phyloP scores from a whole-genome alignment of 2,888 invertebrate genomes.

The Catocala fraxini region DNA sequence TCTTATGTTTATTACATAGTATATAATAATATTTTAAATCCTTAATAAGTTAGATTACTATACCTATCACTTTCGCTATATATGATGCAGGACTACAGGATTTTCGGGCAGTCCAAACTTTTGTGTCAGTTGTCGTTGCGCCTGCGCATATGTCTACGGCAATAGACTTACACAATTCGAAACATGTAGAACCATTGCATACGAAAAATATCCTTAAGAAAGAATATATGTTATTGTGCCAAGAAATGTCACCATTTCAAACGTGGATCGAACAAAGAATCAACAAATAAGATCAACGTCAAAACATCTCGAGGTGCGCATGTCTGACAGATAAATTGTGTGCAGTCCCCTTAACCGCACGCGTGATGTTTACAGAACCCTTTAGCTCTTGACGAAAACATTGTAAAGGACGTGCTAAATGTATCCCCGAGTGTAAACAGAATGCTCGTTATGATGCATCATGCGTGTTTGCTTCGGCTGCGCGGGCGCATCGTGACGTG shows the following conservation, averaged over 20 bases:
- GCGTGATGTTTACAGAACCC: slow-evolving; percentile 51
- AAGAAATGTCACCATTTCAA: neutral
- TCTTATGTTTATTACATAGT: too few species aligned
- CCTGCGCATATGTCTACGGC: too few species aligned
- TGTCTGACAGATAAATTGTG: slow-evolving; percentile 22
- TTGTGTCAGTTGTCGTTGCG: too few species aligned
- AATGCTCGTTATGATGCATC: slow-evolving; percentile 47
- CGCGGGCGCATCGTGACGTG: slow-evolving; percentile 44
- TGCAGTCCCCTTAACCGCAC: slow-evolving; percentile 37
- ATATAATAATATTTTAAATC: too few species aligned
- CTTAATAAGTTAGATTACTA: too few species aligned
- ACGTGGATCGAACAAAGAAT: slow-evolving; percentile 3
- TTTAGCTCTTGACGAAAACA: slow-evolving; percentile 49
- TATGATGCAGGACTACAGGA: too few species aligned
- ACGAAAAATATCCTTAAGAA: neutral
- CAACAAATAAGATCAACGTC: neutral
- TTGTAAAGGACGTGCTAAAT: slow-evolving; percentile 58
- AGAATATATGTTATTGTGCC: slow-evolving; percentile 7
- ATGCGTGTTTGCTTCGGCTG: slow-evolving; percentile 39
- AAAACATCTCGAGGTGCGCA: neutral
- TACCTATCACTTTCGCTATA: too few species aligned
- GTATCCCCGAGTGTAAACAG: slow-evolving; percentile 46
- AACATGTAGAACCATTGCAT: neutral
- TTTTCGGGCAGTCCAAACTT: too few species aligned
- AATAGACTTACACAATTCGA: neutral